Conservation (phyloP, 1,140 invertebrate species). For the Tribolium castaneum region DNA sequence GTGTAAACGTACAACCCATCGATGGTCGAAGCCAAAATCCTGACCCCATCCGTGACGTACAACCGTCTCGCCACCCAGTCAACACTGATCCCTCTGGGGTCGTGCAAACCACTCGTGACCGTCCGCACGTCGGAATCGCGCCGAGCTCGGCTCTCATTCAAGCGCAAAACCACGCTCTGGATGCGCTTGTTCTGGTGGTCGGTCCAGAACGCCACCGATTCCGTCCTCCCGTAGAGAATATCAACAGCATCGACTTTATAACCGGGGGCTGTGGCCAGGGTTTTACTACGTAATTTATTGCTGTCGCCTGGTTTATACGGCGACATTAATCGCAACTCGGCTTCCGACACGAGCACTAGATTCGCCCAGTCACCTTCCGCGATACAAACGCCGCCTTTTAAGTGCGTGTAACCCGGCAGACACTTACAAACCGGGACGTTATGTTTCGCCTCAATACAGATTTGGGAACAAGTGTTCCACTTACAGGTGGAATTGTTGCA, state of each 20-base stretch:
- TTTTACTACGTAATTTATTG: constrained; percentile 59
- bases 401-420: constrained; percentile 71
- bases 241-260: constrained; percentile 69
- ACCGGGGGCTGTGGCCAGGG: constrained; percentile 57
- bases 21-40: constrained; percentile 72
- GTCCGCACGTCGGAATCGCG: constrained; percentile 55
- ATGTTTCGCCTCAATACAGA: constrained; percentile 76
- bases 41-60: constrained; percentile 79
- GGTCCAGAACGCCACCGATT: constrained; percentile 68
- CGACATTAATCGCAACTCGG: constrained; percentile 72
- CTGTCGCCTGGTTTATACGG: constrained; percentile 70
- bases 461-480: constrained; percentile 80
- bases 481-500: constrained; percentile 66
- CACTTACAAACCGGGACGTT: constrained; percentile 75
- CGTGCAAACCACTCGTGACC: constrained; percentile 64
- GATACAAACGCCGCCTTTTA: constrained; percentile 67
- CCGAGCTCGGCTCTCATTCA: constrained; percentile 54
- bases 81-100: constrained; percentile 80
- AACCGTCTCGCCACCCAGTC: constrained; percentile 80
- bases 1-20: constrained; percentile 70
- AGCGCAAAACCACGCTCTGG: constrained; percentile 57
- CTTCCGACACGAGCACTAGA: constrained; percentile 73
- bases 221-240: constrained; percentile 64
- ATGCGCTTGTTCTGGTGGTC: constrained; percentile 67
- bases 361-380: constrained; percentile 69